phyloP scores from a whole-genome alignment of 2,797 vertebrate species.

The Mastacembelus armatus region DNA sequence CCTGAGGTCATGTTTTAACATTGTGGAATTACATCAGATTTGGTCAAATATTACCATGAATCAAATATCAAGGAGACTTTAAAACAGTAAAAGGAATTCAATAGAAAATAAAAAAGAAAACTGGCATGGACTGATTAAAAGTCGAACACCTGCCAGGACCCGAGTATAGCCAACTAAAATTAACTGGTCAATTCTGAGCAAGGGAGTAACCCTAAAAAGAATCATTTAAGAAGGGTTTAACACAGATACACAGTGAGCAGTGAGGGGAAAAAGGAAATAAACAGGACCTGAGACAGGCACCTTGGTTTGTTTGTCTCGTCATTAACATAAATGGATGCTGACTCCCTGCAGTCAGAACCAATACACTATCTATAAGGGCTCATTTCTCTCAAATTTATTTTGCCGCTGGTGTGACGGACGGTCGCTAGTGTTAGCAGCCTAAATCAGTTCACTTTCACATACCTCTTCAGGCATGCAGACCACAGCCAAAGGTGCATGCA shows the following conservation, averaged over 20 bases:
- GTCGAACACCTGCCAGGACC: constrained; percentile 8
- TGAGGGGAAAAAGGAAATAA: constrained; percentile 49
- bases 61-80: constrained; percentile 47
- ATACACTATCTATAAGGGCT: constrained; percentile 79
- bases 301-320: constrained; percentile 63
- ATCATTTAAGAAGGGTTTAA: constrained; percentile 35
- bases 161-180: constrained; percentile 6
- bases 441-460: constrained; percentile 79
- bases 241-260: constrained; percentile 26
- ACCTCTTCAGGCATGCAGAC: constrained; percentile 68
- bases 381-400: constrained; percentile 81
- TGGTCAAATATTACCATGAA: constrained; percentile 56
- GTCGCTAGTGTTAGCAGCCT: constrained; percentile 70
- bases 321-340: constrained; percentile 80
- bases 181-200: constrained; percentile 21
- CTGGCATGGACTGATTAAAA: constrained; percentile 26
- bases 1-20: constrained; percentile 67
- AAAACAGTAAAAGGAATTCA: constrained; percentile 31
- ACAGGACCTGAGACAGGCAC: constrained; percentile 53
- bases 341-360: constrained; percentile 79
- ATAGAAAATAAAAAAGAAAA: constrained; percentile 26
- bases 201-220: constrained; percentile 20
- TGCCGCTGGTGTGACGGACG: constrained; percentile 72
- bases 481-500: constrained; percentile 70
- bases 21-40: constrained; percentile 67